These are phyloP conservation scores for Pentamera pediparva DNA, from an alignment of 53 echinoderm and acorn worm genomes.

Conservation along the genomic window DNA sequence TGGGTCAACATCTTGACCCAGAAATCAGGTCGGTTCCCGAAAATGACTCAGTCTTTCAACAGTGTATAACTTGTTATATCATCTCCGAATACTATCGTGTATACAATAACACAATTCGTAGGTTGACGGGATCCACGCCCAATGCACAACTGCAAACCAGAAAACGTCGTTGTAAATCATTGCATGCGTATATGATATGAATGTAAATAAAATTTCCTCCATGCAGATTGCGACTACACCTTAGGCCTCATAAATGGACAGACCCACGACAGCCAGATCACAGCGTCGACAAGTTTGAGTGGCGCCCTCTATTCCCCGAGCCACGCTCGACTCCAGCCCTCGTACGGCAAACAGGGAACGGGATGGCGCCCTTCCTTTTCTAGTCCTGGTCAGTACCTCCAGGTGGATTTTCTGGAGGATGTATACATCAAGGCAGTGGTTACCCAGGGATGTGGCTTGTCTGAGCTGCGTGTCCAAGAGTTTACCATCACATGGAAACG, in stretches of 20 bases:
- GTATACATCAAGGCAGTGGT: conserved; percentile 46
- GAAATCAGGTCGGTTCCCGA: no score
- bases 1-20: no score
- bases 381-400: conserved; percentile 20
- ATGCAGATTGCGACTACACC: conserved; percentile 70
- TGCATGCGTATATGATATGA: neutral
- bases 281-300: conserved; percentile 58
- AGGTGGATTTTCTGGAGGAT: conserved; percentile 23
- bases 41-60: no score
- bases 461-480: conserved; percentile 9
- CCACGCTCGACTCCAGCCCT: conserved; percentile 55
- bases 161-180: no score
- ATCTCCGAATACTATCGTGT: no score
- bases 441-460: conserved; percentile 68
- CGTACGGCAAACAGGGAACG: conserved; percentile 54
- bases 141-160: no score
- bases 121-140: no score
- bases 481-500: conserved; percentile 20
- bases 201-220: no score
- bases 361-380: conserved; percentile 68
- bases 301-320: conserved; percentile 56
- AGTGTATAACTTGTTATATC: no score
- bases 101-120: no score
- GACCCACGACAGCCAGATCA: conserved; percentile 67
- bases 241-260: conserved; percentile 68